Base-by-base conservation (phyloP, 2,113 vertebrate genomes). In the Corythornis cristatus region DNA sequence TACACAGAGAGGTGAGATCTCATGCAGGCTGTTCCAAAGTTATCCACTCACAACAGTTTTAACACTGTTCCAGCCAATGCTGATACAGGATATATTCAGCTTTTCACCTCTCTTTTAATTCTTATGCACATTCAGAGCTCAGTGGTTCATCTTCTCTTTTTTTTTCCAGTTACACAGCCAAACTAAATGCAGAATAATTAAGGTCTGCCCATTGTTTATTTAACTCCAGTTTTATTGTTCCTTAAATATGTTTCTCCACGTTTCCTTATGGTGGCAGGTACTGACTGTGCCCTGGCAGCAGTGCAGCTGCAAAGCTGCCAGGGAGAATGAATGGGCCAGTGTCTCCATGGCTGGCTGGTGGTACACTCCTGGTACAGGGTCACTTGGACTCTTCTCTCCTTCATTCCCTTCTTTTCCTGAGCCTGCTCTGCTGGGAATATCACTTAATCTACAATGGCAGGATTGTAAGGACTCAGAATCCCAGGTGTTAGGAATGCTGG, bases 21-120 rank as follows among this genome's bases (percentile, higher is more conserved):
- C 91, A 91, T 14, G 74, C 94, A 94, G 84, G 83, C 93, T 96
- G 86, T 96, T 96, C 91, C 87, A 58, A 91, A 87, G 67, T 86
- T 90, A 73, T 89, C 92, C 58, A 25, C 73, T 92, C 0, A 1
- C 61, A 60, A 65, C 54, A 54, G 37, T 92, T 89, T 93, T 84
- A 84, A 65, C 87, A 54, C 78, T 85, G 70, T 83, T 93, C 81
- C 76, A 65, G 72, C 70, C 0, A 5, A 25, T 29, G 73, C 81
- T 66, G 78, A 35, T 89, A 62, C 17, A 74, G 74, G 78, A 62
- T 90, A 87, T 73, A 74, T 85, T 85, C 3, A 31, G 87, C 31
- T 93, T 95, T 95, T 93, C 45, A 53, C 56, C 80, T 78, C 73
- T 76, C 45, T 75, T 54, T 31, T 89, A 66, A 83, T 92, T 88